These are phyloP conservation scores for Heliopora coerulea DNA, from an alignment of 92 coral and sea anemone genomes.

Conservation along the genomic window DNA sequence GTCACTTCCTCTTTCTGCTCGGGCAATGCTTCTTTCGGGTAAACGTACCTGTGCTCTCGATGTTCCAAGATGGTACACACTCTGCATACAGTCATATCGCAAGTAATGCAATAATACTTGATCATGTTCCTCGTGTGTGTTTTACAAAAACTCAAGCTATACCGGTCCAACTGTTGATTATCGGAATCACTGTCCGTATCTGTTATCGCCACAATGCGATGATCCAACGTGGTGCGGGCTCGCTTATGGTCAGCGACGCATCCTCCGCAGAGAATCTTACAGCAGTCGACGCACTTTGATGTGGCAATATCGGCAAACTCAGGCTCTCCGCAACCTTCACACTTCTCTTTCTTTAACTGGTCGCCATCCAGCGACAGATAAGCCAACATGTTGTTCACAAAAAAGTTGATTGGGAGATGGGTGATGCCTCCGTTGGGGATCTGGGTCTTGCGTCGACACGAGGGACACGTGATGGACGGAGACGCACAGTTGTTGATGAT, in stretches of 20 bases:
- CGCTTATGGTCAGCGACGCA: slow-evolving; percentile 99
- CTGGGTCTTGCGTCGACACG: slow-evolving; percentile 76
- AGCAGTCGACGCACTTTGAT: slow-evolving; percentile 94
- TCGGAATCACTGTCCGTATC: slow-evolving; percentile 61
- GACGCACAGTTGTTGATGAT: slow-evolving; percentile 80
- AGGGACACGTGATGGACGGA: slow-evolving; percentile 57
- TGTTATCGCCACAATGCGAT: slow-evolving; percentile 66
- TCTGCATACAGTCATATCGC: slow-evolving; percentile 96
- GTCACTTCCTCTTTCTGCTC: slow-evolving; percentile 73
- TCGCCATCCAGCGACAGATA: slow-evolving; percentile 76
- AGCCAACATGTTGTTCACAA: slow-evolving; percentile 84
- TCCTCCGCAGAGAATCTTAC: slow-evolving; percentile 74
- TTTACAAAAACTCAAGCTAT: slow-evolving; percentile 87
- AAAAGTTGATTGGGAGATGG: slow-evolving; percentile 69
- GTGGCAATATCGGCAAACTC: slow-evolving; percentile 84
- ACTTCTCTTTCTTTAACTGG: slow-evolving; percentile 72
- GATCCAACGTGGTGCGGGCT: slow-evolving; percentile 89
- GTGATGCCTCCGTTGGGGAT: slow-evolving; percentile 77
- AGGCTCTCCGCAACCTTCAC: slow-evolving; percentile 68
- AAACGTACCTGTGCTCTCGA: slow-evolving; percentile 91
- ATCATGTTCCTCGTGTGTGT: slow-evolving; percentile 94
- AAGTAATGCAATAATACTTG: slow-evolving; percentile 95
- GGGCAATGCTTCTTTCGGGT: slow-evolving; percentile 92
- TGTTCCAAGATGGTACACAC: slow-evolving; percentile 97
- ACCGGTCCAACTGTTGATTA: slow-evolving; percentile 77